Base-by-base conservation (phyloP, 2,797 vertebrate genomes). In the Glossophaga mutica region DNA sequence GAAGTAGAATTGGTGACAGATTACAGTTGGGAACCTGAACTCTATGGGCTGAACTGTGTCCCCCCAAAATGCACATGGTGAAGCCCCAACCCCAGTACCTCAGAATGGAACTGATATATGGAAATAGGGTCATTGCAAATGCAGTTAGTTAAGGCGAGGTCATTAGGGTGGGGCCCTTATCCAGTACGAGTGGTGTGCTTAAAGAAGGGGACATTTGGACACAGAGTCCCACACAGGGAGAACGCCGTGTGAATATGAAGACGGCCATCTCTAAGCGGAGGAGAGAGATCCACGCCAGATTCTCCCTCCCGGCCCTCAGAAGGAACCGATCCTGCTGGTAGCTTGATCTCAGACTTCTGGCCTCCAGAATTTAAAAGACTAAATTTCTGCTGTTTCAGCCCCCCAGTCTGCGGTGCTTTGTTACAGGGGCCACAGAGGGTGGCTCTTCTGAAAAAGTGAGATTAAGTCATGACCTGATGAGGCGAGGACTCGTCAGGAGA, bases 161-260 rank as follows among this genome's bases (percentile, higher is more conserved):
- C 76, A 5, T 59, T 19, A 24, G 15, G 5, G 39, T 19, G 68
- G 32, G 67, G 26, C 9, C 14, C 22, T 52, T 37, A 21, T 57
- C 32, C 70, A 39, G 2, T 32, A 39, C 19, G 46, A 55, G 37
- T 16, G 11, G 4, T 50, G 29, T 37, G 74, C 55, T 81, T 74
- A 9, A 21, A n/a, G 32, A 46, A 68, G 14, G 57, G 67, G 48
- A 50, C 9, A 34, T 44, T 2, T 19, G 87, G 34, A 82, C 16
- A 16, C 24, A 3, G 34, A 50, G 29, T 34, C 22, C 32, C 6
- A 42, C 50, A 2, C 9, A 2, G 12, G 77, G 44, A 73, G 83
- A 42, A 37, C 0, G 0, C 37, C 29, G 0, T 29, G 21, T 50
- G 79, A 19, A 48, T 6, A 8, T 24, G 46, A 81, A 18, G 44